These are phyloP conservation scores for Volucella inanis DNA, from an alignment of 2,888 invertebrate species.

Conservation along the genomic window DNA sequence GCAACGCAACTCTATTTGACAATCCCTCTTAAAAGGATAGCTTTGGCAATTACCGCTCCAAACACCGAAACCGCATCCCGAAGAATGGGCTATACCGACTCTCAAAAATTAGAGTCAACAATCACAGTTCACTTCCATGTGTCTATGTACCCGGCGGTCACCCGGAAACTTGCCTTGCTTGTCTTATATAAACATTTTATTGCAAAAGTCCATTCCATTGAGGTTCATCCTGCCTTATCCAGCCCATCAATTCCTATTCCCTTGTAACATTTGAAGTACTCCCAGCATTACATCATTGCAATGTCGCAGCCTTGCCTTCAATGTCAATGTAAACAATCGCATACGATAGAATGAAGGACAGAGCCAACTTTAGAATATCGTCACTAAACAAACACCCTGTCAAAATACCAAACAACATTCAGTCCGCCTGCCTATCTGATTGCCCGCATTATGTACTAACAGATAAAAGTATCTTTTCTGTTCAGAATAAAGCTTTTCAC, in stretches of 20 bases:
- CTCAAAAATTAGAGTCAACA: no score
- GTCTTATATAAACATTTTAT: no score
- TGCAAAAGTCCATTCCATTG: no score
- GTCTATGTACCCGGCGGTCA: no score
- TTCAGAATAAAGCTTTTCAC: constrained; percentile 56
- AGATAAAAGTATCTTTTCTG: constrained; percentile 27
- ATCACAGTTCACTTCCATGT: no score
- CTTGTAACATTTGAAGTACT: constrained; percentile 32
- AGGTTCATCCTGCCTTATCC: no score
- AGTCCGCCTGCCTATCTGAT: constrained; percentile 8
- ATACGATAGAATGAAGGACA: constrained; percentile 14
- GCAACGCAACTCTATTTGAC: no score
- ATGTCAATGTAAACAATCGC: constrained; percentile 58
- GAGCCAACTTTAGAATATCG: constrained; percentile 51
- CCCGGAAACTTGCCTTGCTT: no score
- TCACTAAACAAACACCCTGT: constrained; percentile 15
- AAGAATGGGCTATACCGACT: no score
- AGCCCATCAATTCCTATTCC: constrained; percentile 7
- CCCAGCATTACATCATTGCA: constrained; percentile 45
- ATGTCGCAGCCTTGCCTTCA: constrained; percentile 45
- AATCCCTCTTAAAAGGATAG: no score
- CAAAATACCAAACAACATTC: constrained; percentile 37
- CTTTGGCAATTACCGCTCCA: no score
- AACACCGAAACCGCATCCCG: no score
- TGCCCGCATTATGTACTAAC: constrained; percentile 12